These are phyloP conservation scores for Andrena haemorrhoa DNA, from an alignment of 2,888 invertebrate genomes.

Conservation along the genomic window DNA sequence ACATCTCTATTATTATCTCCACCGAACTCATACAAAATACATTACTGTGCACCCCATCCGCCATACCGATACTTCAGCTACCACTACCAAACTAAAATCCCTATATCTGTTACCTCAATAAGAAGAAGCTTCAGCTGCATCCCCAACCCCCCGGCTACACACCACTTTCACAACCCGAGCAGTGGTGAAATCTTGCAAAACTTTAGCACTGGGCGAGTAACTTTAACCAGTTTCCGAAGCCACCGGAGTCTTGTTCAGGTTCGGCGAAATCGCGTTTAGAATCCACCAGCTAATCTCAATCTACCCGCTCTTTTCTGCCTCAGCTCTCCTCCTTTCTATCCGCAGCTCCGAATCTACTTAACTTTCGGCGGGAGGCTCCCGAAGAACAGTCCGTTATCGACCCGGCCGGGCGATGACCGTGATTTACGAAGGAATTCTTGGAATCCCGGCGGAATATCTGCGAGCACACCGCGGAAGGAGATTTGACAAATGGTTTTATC, in stretches of 20 bases:
- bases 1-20: too few species aligned
- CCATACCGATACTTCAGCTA: too few species aligned
- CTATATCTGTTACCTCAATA: too few species aligned
- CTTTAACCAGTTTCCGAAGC: too few species aligned
- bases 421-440: constrained; percentile 43
- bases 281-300: background rate
- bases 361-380: background rate
- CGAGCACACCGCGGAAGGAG: constrained; percentile 53
- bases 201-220: too few species aligned
- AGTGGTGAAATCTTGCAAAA: too few species aligned
- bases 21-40: too few species aligned
- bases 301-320: background rate
- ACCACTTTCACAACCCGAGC: too few species aligned
- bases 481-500: constrained; percentile 79
- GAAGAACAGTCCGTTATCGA: background rate
- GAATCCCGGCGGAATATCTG: constrained; percentile 50
- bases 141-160: too few species aligned
- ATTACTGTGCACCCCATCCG: too few species aligned
- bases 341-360: background rate
- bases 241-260: background rate
- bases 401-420: constrained; percentile 17
- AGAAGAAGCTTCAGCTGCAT: too few species aligned
- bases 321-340: background rate
- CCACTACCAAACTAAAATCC: too few species aligned
- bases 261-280: background rate